Conservation (phyloP, 2,113 vertebrate genomes). For the Passer montanus region DNA sequence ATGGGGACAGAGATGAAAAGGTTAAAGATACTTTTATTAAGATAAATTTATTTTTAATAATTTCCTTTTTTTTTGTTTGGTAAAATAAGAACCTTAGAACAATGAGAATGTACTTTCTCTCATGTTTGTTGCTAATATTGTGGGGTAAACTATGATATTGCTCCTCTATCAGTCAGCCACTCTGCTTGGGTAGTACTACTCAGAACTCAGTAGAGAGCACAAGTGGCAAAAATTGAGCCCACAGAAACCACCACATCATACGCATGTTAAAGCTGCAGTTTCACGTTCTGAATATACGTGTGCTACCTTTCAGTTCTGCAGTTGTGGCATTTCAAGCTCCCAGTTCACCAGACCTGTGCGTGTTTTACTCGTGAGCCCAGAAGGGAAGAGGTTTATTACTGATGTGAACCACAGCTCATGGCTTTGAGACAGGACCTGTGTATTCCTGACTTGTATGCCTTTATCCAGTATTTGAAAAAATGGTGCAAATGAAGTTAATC, state of each 20-base stretch:
- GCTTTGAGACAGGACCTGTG: neutral
- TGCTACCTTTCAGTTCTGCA: neutral
- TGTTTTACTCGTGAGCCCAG: neutral
- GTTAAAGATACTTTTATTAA: neutral
- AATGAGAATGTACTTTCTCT: neutral
- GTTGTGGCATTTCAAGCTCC: neutral
- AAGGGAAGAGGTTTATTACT: neutral
- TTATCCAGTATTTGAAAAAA: neutral
- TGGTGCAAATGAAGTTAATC: neutral
- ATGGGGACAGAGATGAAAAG: neutral
- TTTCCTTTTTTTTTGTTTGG: neutral
- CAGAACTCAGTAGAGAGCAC: neutral
- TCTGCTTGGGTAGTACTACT: accelerated
- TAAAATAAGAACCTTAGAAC: neutral
- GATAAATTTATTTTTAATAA: neutral
- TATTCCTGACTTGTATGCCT: neutral
- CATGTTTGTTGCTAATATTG: neutral
- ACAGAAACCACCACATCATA: neutral
- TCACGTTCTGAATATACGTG: neutral
- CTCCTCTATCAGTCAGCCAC: neutral
- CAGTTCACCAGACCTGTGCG: neutral
- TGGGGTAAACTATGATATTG: neutral
- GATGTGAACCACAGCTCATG: neutral
- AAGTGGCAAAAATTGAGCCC: neutral
- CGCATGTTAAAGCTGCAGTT: neutral